Percentiles rank a stretch among this genome's conserved stretches.
These are phyloP conservation scores for Tachystola acroxantha DNA, from an alignment of 2,888 invertebrate genomes.

Conservation along the genomic window DNA sequence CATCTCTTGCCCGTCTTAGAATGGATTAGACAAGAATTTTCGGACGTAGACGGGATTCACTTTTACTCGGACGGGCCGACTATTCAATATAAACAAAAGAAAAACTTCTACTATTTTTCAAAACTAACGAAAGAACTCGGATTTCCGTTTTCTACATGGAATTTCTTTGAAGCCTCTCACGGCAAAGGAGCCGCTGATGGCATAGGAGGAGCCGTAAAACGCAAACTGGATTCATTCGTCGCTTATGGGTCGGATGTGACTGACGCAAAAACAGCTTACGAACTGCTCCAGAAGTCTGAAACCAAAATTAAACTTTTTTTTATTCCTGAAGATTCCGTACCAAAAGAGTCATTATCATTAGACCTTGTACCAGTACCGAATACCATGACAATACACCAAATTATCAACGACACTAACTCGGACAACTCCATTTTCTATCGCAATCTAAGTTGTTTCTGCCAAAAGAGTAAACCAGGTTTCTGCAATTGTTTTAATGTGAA, in stretches of 20 bases:
- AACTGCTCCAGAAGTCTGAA: no score
- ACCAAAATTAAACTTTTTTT: no score
- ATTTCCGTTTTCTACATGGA: slow-evolving; percentile 7
- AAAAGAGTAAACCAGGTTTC: no score
- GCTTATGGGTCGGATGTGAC: slow-evolving; percentile 5
- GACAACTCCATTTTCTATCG: no score
- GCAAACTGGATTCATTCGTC: slow-evolving; percentile 6
- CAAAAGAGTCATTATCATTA: no score
- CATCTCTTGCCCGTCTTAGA: slow-evolving; percentile 5
- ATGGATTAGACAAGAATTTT: not conserved
- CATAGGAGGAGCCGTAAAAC: slow-evolving; percentile 13
- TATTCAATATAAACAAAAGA: slow-evolving; percentile 14
- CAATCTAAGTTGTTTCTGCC: no score
- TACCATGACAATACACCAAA: no score
- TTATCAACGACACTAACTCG: no score
- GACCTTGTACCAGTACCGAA: no score
- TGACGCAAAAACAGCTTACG: no score
- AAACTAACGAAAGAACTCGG: slow-evolving; percentile 4
- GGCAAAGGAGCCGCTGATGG: slow-evolving; percentile 16
- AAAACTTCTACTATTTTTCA: slow-evolving; percentile 7
- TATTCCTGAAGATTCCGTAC: no score
- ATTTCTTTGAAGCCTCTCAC: slow-evolving; percentile 11
- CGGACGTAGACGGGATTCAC: slow-evolving; percentile 3
- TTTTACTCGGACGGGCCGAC: slow-evolving; percentile 14
- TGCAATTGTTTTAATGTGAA: no score